Evolutionary conservation across 92 coral and sea anemone genomes (phyloP).

Genomic region (Porites evermanni): DNA sequence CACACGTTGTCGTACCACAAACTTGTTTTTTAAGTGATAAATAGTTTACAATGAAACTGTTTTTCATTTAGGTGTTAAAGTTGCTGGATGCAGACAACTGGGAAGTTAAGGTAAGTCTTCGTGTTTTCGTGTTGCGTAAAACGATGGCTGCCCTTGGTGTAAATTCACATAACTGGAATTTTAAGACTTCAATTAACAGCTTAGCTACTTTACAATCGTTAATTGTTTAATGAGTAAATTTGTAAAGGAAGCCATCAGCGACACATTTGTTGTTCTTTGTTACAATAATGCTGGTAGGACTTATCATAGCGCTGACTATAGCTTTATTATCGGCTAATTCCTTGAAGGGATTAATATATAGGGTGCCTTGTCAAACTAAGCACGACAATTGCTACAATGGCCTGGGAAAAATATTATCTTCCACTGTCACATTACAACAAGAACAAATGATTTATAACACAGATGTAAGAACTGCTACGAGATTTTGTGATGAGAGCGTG

Average conservation of each 20-base stretch:
- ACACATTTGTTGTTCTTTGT: neutral
- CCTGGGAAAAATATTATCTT: neutral
- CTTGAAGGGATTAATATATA: neutral
- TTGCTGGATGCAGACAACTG: conserved; percentile 57
- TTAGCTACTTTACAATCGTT: neutral
- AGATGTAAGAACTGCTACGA: too few relatives aligned
- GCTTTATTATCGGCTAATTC: neutral
- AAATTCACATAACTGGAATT: too few relatives aligned
- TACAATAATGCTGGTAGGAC: neutral
- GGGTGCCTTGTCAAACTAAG: neutral
- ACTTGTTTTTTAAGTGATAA: neutral
- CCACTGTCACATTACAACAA: neutral
- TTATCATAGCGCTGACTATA: neutral
- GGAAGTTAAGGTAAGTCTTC: conserved; percentile 57
- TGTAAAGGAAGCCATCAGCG: neutral
- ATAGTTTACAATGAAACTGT: neutral
- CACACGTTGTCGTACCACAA: neutral
- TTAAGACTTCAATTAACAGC: too few relatives aligned
- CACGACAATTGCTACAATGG: neutral
- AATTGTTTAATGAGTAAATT: neutral
- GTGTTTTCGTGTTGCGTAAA: neutral
- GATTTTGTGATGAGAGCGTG: too few relatives aligned
- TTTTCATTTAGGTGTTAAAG: conserved; percentile 51
- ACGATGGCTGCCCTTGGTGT: too few relatives aligned
- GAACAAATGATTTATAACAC: too few relatives aligned